phyloP scores from a whole-genome alignment of 2,113 vertebrate species.

The Varanus salvator region DNA sequence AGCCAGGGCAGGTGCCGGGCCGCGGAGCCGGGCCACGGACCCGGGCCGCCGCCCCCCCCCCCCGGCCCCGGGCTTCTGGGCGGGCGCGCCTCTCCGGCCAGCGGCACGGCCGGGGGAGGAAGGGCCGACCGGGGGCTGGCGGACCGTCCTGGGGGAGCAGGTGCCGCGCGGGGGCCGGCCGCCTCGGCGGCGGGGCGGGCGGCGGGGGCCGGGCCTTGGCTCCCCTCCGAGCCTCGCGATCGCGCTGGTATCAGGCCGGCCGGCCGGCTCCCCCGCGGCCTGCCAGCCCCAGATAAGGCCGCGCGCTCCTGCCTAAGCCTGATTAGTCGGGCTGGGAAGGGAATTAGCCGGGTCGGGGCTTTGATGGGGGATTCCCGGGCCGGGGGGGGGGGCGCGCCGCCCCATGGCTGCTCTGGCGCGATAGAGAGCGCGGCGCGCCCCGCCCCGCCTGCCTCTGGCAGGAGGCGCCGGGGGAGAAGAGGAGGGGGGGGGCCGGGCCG shows the following conservation, averaged over 20 bases:
- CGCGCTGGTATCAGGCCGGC: neutral
- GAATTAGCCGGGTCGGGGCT: neutral
- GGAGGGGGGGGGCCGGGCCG: neutral
- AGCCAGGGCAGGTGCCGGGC: too few relatives aligned
- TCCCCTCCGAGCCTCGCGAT: neutral
- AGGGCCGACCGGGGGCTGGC: neutral
- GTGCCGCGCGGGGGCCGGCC: neutral
- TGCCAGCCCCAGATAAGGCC: conserved; percentile 18
- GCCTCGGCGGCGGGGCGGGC: neutral
- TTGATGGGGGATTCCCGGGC: neutral
- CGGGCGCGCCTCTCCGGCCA: neutral
- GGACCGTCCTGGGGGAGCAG: neutral
- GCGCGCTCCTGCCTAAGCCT: neutral
- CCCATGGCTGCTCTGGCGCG: neutral
- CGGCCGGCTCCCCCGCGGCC: neutral
- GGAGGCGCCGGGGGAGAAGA: neutral
- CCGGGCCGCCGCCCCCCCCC: too few relatives aligned
- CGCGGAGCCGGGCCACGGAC: too few relatives aligned
- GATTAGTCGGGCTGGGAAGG: neutral
- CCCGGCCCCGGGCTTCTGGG: too few relatives aligned
- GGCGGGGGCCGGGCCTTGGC: neutral
- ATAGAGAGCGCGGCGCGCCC: neutral
- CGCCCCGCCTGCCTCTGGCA: neutral
- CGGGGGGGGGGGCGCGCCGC: neutral
- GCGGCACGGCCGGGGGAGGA: neutral